Base-by-base conservation (phyloP, 2,888 invertebrate species). In the Rhagium mordax region DNA sequence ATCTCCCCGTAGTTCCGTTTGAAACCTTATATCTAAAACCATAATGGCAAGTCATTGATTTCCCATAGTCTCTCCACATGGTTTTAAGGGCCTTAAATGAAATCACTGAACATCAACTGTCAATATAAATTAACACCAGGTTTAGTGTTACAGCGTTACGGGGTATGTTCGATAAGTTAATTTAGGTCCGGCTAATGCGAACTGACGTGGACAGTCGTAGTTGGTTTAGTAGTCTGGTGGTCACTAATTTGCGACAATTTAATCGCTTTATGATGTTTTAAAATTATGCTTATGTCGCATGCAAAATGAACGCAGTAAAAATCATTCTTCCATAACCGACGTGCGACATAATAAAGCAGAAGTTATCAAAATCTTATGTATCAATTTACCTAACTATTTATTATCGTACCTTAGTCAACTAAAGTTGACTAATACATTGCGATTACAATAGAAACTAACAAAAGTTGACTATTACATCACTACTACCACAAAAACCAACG, bases 31-130 rank as follows among this genome's bases (percentile, higher is more conserved):
- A 62, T 53, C 64, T 62, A 74, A 68, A 74, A 74, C 74, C 65
- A 70, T 74, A 72, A 69, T 61, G 68, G 59, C 72, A 69, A 72
- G 65, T 72, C 72, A 69, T 73, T 55, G 70, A 70, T 73, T 73
- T 73, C 73, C 70, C 60, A 51, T 61, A 33, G 29, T 59, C 51
- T 16, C 65, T 59, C 71, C 64, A 33, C 66, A 47, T 27, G 53
- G 70, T 67, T 75, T 72, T 65, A 49, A 71, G 71, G 70, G 70
- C 62, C 61, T 61, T 74, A 76, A 76, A 74, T 74, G 76, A 74
- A 76, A 74, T 74, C 74, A 74, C 33, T 76, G 76, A 74, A 76
- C 76, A 74, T 76, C 69, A 66, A 76, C 74, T 74, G 76, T 76
- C 74, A 71, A 74, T 76, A 76, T 72, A 76, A 74, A 76, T 76